Evolutionary conservation across 2,113 vertebrate genomes (phyloP).

Genomic region (Ammodytes dubius): DNA sequence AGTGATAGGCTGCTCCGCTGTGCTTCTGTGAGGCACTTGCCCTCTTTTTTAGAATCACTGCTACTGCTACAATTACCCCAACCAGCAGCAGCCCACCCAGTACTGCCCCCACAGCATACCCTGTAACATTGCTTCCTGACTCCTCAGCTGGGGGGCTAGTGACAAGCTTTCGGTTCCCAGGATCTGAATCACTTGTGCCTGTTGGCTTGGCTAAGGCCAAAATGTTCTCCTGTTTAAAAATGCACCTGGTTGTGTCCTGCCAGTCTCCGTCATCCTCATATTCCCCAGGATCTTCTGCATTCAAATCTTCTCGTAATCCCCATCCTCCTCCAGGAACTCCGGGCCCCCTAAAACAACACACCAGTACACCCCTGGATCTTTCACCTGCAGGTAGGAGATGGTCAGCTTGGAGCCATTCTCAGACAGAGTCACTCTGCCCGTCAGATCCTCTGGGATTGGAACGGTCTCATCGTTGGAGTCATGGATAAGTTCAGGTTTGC

Average conservation of each 20-base stretch:
- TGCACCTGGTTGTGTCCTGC: constrained; percentile 45
- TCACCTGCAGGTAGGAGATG: constrained; percentile 35
- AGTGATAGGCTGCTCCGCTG: background rate
- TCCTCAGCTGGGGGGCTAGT: background rate
- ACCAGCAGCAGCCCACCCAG: constrained; percentile 52
- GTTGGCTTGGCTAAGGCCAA: constrained; percentile 4
- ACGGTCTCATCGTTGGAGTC: constrained; percentile 42
- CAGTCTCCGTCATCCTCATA: background rate
- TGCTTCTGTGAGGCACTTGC: background rate
- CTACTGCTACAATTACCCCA: constrained; percentile 11
- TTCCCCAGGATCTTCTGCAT: background rate
- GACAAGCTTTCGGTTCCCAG: background rate
- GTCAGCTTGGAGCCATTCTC: constrained; percentile 43
- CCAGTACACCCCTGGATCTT: constrained; percentile 69
- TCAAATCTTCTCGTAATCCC: background rate
- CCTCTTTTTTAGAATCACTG: constrained; percentile 44
- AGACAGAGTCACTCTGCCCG: constrained; percentile 41
- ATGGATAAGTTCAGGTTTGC: constrained; percentile 44
- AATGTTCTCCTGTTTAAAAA: constrained; percentile 64
- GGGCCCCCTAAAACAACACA: constrained; percentile 62
- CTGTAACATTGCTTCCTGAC: background rate
- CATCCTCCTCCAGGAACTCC: background rate
- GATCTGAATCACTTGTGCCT: fast-evolving
- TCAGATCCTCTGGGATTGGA: constrained; percentile 49
- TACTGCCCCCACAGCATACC: constrained; percentile 14